phyloP scores from a whole-genome alignment of 2,797 vertebrate species.

The Sitta carolinensis region DNA sequence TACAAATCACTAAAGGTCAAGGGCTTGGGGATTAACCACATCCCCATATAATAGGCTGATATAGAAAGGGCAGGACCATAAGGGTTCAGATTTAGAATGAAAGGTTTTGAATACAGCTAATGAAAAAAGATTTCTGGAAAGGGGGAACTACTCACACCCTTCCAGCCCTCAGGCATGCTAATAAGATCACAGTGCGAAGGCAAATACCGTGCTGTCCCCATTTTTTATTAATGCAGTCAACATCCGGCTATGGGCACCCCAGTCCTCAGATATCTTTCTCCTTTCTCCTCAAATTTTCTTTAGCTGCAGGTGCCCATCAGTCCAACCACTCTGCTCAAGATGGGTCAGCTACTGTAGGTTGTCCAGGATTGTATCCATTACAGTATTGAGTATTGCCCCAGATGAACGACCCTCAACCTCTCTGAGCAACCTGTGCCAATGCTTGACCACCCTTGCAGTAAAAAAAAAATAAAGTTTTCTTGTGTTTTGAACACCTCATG shows the following conservation, averaged over 20 bases:
- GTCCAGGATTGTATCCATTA: background rate
- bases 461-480: background rate
- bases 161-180: background rate
- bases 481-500: background rate
- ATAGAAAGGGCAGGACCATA: slow-evolving; percentile 34
- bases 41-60: slow-evolving; percentile 24
- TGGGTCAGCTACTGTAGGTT: background rate
- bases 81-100: slow-evolving; percentile 20
- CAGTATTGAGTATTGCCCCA: background rate
- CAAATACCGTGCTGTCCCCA: background rate
- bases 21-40: slow-evolving; percentile 54
- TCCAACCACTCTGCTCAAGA: background rate
- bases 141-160: background rate
- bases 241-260: background rate
- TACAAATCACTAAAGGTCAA: slow-evolving; percentile 63
- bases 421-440: background rate
- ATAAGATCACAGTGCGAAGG: background rate
- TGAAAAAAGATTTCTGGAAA: background rate
- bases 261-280: background rate
- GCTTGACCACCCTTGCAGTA: background rate
- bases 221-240: background rate
- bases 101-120: slow-evolving; percentile 28
- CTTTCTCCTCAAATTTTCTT: background rate
- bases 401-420: background rate
- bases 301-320: background rate